Base-by-base conservation (phyloP, 2,888 invertebrate genomes). In the Drosophila eohydei region DNA sequence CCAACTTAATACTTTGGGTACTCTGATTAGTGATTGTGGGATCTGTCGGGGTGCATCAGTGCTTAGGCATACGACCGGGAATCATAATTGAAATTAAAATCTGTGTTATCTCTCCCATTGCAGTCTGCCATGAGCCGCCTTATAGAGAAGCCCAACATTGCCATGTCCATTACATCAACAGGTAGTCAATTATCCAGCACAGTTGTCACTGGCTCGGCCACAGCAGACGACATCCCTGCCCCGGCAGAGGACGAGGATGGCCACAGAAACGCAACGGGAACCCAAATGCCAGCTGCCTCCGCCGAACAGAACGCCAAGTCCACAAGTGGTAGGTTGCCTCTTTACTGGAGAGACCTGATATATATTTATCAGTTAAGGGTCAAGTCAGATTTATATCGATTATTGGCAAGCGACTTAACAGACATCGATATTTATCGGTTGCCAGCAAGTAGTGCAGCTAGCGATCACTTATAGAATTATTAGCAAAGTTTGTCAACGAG, bases 71-170 rank as follows among this genome's bases (percentile, higher is more conserved):
- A 38, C 9, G 14, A 21, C 4, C n/a, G 4, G 14, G 38, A 41
- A 11, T 41, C 44, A 6, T 66, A 57, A 64, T 50, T 71, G 41
- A 59, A 48, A 41, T 46, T 16, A 11, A 5, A 41, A 28, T 21
- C 8, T 11, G 41, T 48, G 4, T 38, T 36, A 4, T 63, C 61
- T 55, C 30, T 28, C 14, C 43, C 64, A 40, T 6, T 8, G 2
- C 71, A 92, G 92, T 88, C 87, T 90, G 91, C 85, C 88, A 93
- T 93, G 93, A 92, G 91, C 87, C 92, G 91, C 81, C 83, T 93
- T 84, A 85, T 92, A 81, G 93, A 93, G 72, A 92, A 92, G 78
- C 87, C 91, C 73, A 92, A 91, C 80, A 89, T 92, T 83, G 89
- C 91, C 81, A 92, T 93, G 92, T 89, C 93, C 82, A 91, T 93